phyloP scores from a whole-genome alignment of 2,888 invertebrate genomes.

The Sinopyrophorus schimmeli region DNA sequence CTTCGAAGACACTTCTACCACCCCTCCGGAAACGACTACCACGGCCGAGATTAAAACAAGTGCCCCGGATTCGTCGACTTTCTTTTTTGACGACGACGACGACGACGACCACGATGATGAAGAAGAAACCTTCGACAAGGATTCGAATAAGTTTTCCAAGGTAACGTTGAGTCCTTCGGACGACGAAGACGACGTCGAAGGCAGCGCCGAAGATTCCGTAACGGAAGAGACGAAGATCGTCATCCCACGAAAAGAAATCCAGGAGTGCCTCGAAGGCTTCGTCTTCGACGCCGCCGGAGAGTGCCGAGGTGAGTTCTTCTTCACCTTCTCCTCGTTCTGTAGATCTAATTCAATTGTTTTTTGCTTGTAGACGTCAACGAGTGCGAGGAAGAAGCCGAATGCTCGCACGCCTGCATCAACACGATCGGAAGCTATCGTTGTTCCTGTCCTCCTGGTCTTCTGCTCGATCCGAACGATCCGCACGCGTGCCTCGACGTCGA shows the following conservation, averaged over 20 bases:
- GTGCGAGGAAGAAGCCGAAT: slow-evolving; percentile 49
- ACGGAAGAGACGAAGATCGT: slow-evolving; percentile 43
- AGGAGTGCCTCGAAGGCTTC: slow-evolving; percentile 43
- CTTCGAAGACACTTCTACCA: no score
- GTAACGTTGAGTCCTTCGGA: not conserved
- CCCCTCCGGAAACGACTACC: no score
- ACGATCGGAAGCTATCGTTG: slow-evolving; percentile 58
- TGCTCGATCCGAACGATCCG: slow-evolving; percentile 44
- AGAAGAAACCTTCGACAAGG: no score
- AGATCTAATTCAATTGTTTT: no score
- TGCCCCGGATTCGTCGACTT: no score
- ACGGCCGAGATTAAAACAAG: no score
- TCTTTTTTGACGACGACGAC: no score
- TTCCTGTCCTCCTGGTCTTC: slow-evolving; percentile 55
- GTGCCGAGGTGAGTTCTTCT: slow-evolving; percentile 16
- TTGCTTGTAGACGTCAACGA: slow-evolving; percentile 51
- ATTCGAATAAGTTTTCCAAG: not conserved
- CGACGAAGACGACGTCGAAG: slow-evolving; percentile 4
- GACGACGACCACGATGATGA: no score
- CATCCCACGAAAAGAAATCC: slow-evolving; percentile 44
- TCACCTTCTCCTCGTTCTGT: not conserved
- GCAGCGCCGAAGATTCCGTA: not conserved
- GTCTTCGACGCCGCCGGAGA: slow-evolving; percentile 27
- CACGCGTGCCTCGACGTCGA: slow-evolving; percentile 39
- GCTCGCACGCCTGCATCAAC: slow-evolving; percentile 61